Evolutionary conservation across 1,140 invertebrate genomes (phyloP).

Genomic region (Drosophila orosa): DNA sequence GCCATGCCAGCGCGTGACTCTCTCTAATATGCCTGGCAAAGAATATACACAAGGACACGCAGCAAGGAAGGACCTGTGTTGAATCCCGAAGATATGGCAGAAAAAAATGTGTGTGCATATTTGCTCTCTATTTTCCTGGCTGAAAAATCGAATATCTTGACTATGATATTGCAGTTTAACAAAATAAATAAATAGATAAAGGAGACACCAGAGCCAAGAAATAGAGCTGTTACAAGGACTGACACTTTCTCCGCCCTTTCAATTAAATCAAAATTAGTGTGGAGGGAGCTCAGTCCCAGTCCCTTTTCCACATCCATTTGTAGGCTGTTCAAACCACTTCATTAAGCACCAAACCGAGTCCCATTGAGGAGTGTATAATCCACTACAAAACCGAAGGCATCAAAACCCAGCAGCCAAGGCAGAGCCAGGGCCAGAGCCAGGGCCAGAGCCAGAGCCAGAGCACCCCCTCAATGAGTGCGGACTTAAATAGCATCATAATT

Average conservation of each 20-base stretch:
- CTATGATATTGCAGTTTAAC: constrained; percentile 1
- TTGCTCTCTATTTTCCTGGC: background rate
- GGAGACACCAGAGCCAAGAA: background rate
- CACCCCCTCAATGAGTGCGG: constrained; percentile 14
- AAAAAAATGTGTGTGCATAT: background rate
- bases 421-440: background rate
- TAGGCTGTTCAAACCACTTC: constrained; percentile 18
- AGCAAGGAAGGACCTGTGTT: background rate
- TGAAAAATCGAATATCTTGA: background rate
- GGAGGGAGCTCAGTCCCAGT: background rate
- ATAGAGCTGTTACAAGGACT: background rate
- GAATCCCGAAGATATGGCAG: background rate
- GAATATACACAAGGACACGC: background rate
- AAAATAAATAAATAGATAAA: background rate
- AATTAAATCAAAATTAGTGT: constrained; percentile 5
- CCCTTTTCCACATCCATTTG: background rate
- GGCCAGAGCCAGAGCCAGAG: background rate
- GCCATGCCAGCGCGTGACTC: constrained; percentile 34
- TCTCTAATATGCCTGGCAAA: constrained; percentile 29
- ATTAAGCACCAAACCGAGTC: constrained; percentile 24
- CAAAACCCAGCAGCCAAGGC: constrained; percentile 13
- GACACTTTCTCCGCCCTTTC: background rate
- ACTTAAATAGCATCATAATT: constrained; percentile 68
- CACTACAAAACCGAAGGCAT: constrained; percentile 7
- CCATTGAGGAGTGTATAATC: background rate